Percentiles rank a stretch among this genome's conserved stretches.
phyloP scores from a whole-genome alignment of 2,888 invertebrate species.

The Oscheius sp. region DNA sequence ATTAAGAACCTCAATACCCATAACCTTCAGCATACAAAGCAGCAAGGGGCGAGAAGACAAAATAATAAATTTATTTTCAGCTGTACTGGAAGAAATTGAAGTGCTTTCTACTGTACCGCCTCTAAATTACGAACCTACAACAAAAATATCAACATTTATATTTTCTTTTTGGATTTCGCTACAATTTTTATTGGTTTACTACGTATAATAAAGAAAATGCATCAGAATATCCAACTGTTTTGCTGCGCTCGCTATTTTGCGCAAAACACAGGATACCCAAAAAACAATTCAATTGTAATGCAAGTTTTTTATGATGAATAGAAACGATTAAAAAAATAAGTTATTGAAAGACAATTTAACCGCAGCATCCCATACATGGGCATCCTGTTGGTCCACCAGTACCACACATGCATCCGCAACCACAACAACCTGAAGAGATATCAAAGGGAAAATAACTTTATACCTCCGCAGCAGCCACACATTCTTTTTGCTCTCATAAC shows the following conservation, averaged over 20 bases:
- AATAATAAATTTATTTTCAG: conserved; percentile 4
- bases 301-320: background rate
- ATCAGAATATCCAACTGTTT: too few species aligned
- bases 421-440: conserved; percentile 2
- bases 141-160: background rate
- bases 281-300: too few species aligned
- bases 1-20: background rate
- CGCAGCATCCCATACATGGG: conserved; percentile 18
- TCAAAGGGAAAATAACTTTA: background rate
- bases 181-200: too few species aligned
- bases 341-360: conserved; percentile 15
- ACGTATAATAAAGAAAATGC: too few species aligned
- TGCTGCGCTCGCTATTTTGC: too few species aligned
- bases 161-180: too few species aligned
- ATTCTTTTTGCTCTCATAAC: conserved; percentile 2
- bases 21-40: background rate
- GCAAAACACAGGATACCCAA: too few species aligned
- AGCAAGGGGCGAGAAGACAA: background rate
- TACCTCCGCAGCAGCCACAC: conserved; percentile 16
- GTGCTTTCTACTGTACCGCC: conserved; percentile 1
- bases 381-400: background rate
- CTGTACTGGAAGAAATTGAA: conserved; percentile 23
- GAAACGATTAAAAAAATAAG: background rate
- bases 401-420: conserved; percentile 9
- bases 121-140: conserved; percentile 6